Percentiles rank a stretch among this genome's conserved stretches.
Evolutionary conservation across 2,888 invertebrate species (phyloP).

Genomic region (Disparrhopalites patrizii): DNA sequence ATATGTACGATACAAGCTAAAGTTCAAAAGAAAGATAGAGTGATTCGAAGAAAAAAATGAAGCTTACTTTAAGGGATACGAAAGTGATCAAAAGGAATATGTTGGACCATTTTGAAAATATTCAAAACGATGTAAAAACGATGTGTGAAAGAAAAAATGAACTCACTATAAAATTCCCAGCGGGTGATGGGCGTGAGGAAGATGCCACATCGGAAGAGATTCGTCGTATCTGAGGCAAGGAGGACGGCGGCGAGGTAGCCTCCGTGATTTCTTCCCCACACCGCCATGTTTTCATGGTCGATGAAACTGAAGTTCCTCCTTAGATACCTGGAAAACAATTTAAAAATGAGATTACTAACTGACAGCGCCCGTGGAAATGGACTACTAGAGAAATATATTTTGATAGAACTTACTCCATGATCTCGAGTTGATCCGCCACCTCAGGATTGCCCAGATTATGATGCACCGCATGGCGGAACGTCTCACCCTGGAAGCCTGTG

Average conservation of each 20-base stretch:
- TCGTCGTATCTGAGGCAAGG: constrained; percentile 69
- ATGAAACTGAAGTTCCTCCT: constrained; percentile 75
- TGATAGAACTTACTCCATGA: constrained; percentile 49
- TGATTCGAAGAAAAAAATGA: no score
- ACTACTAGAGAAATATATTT: background rate
- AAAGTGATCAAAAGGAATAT: no score
- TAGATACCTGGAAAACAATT: constrained; percentile 58
- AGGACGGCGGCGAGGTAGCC: constrained; percentile 79
- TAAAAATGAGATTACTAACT: background rate
- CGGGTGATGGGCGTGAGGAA: constrained; percentile 79
- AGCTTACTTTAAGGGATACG: no score
- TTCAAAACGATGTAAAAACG: no score
- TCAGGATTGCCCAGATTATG: constrained; percentile 68
- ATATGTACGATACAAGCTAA: no score
- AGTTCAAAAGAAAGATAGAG: no score
- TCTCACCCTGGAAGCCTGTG: constrained; percentile 76
- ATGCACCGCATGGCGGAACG: constrained; percentile 67
- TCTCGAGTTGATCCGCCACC: constrained; percentile 69
- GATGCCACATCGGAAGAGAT: constrained; percentile 77
- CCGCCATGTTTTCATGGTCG: constrained; percentile 72
- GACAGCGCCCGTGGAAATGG: background rate
- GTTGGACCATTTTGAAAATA: no score
- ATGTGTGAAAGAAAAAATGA: background rate
- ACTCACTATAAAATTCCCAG: constrained; percentile 47
- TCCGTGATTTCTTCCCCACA: constrained; percentile 86